Evolutionary conservation across 2,113 vertebrate genomes (phyloP).

Genomic region (Delphinus delphis): DNA sequence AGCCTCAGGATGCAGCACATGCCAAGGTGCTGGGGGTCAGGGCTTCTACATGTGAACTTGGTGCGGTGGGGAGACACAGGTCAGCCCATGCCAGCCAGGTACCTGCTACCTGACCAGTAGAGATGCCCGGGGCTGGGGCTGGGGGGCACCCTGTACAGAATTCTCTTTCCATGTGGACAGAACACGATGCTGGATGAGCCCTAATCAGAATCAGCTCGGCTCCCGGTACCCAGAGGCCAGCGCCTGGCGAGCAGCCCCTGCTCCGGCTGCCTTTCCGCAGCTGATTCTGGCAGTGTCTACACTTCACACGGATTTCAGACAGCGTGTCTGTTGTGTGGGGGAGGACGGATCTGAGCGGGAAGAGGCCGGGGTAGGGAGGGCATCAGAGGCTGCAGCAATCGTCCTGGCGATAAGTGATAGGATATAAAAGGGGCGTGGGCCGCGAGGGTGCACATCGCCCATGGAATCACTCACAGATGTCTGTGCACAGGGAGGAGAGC

Average conservation of each 20-base stretch:
- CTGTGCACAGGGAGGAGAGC: rapidly evolving
- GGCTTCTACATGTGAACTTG: rapidly evolving
- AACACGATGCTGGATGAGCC: rapidly evolving
- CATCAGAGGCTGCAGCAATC: rapidly evolving
- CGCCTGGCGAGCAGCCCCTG: rapidly evolving
- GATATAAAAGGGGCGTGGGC: rapidly evolving
- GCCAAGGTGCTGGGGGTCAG: neutral
- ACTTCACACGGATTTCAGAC: neutral
- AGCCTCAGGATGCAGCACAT: neutral
- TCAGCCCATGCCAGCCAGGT: neutral
- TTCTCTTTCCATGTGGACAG: rapidly evolving
- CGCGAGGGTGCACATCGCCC: rapidly evolving
- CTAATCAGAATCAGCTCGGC: rapidly evolving
- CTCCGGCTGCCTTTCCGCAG: rapidly evolving
- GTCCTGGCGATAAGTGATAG: rapidly evolving
- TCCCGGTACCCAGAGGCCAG: rapidly evolving
- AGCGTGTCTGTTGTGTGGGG: rapidly evolving
- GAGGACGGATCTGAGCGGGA: neutral
- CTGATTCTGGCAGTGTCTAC: rapidly evolving
- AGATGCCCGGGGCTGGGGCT: too few species aligned
- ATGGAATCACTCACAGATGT: rapidly evolving
- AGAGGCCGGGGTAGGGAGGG: neutral
- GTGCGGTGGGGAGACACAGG: neutral
- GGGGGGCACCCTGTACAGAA: rapidly evolving
- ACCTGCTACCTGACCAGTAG: rapidly evolving